Base-by-base conservation (phyloP, 64 coral and sea anemone species). In the Catalaphyllia jardinei region DNA sequence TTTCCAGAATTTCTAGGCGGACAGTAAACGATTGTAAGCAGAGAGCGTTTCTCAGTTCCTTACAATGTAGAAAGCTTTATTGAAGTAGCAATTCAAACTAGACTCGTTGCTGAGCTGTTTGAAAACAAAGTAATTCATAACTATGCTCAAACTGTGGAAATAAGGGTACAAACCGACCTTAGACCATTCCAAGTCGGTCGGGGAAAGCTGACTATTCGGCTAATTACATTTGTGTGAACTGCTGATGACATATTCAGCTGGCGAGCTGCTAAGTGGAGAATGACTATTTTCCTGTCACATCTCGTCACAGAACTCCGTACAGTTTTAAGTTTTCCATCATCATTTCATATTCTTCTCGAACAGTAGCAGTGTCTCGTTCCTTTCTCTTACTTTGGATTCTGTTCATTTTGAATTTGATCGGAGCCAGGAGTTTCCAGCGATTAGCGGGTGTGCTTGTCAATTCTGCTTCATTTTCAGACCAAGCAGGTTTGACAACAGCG, bases 291-390 rank as follows among this genome's bases (percentile, higher is more conserved):
- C 7, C 11, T 57, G 11, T 25, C 22, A 69, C 10, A 35, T 31
- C 29, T 60, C 18, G 35, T 85, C 31, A 85, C 42, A 69, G 14
- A 28, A 85, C 81, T 25, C 81, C 81, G 38, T 50, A 85, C 35
- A 27, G 33, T 16, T 67, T 85, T 28, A 85, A 71, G 12, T 69
- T 85, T 3, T 67, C 31, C 22, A 85, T 29, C 63, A 85, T 85
- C 63, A 85, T 35, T 10, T 85, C 81, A 63, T 85, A 85, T 64
- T 85, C 81, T 29, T 85, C 81, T 39, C 71, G 35, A 10, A 71
- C 31, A 24, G 35, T 39, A n/a, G 12, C 81, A 6, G 35, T 38
- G 17, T 85, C 81, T 71, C 33, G 20, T 29, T 79, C 62, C 35
- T 29, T 85, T 85, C 33, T 85, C 31, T 51, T 85, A 2, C 9